Base-by-base conservation (phyloP, 2,113 vertebrate species). In the Entosphenus tridentatus region DNA sequence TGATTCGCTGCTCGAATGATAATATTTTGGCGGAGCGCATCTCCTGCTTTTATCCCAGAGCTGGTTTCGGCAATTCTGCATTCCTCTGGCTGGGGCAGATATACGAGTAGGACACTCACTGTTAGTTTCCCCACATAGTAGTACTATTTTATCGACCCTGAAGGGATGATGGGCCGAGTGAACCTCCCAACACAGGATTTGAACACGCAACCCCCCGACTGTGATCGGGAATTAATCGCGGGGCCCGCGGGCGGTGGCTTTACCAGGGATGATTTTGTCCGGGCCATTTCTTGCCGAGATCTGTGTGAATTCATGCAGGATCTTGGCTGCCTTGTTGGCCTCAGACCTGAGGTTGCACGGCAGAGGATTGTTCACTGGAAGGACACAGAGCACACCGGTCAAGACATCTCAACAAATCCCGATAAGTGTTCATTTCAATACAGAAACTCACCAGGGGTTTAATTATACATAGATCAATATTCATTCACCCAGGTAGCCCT, bases 321-420 rank as follows among this genome's bases (percentile, higher is more conserved):
- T 96, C 81, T 91, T 96, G 70, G 87, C 88, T 18, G 87, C 90
- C 70, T 98, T 98, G 79, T 88, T 98, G 14, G 87, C 80, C 81
- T 98, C 93, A 2, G 93, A 95, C 74, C 82, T 87, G 73, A 98
- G 70, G 72, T 88, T 90, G 68, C 86, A 85, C 67, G 92, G 93
- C 76, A 98, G 87, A 17, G 92, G 90, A 71, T 91, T 97, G 79
- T 83, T 95, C 93, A 96, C 93, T 98, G 72, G 12, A 58, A 5
- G 6, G 39, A 65, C 62, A 65, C 21, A 16, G 62, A 11, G 21
- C n/a, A 65, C n/a, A 16, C 21, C 10, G 9, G 10, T 16, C 8
- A 65, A 16, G 21, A 65, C 62, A 9, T 65, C 9, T n/a, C 62
- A n/a, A 65, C 62, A 16, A 65, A 16, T 65, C n/a, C 21, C 62